These are phyloP conservation scores for Garrulus glandarius DNA, from an alignment of 2,797 vertebrate genomes.

Conservation along the genomic window DNA sequence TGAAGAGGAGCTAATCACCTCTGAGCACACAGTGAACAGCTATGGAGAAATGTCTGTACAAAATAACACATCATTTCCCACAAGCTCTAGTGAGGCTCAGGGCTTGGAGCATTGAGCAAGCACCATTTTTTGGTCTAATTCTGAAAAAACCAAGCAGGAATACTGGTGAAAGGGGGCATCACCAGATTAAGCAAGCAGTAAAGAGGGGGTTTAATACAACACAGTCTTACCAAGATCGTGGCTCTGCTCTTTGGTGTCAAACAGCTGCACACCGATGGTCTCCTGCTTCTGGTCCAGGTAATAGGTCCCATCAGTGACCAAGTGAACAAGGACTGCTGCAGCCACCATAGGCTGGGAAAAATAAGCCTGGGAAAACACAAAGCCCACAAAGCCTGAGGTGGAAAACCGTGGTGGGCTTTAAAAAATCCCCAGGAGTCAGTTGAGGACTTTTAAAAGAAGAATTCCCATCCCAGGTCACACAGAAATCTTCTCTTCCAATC, in stretches of 20 bases:
- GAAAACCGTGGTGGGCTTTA: background rate
- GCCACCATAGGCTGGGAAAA: slow-evolving; percentile 97
- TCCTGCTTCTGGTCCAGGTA: slow-evolving; percentile 92
- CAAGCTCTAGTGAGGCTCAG: background rate
- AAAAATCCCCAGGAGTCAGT: background rate
- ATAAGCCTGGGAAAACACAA: slow-evolving; percentile 78
- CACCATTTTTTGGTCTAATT: background rate
- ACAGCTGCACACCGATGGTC: slow-evolving; percentile 89
- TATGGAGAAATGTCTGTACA: background rate
- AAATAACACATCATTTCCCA: background rate
- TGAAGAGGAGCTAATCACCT: background rate
- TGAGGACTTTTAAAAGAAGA: background rate
- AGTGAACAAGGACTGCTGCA: slow-evolving; percentile 90
- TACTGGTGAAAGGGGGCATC: background rate
- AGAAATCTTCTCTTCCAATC: background rate
- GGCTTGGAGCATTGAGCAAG: background rate
- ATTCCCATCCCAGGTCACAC: background rate
- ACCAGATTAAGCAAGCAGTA: background rate
- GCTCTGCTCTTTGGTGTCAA: slow-evolving; percentile 90
- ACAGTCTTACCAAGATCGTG: slow-evolving; percentile 86
- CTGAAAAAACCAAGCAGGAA: background rate
- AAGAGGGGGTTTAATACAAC: background rate
- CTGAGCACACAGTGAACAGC: background rate
- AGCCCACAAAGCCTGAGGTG: background rate
- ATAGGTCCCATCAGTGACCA: slow-evolving; percentile 91